phyloP scores from a whole-genome alignment of 2,888 invertebrate species.

The Biston stratarius region DNA sequence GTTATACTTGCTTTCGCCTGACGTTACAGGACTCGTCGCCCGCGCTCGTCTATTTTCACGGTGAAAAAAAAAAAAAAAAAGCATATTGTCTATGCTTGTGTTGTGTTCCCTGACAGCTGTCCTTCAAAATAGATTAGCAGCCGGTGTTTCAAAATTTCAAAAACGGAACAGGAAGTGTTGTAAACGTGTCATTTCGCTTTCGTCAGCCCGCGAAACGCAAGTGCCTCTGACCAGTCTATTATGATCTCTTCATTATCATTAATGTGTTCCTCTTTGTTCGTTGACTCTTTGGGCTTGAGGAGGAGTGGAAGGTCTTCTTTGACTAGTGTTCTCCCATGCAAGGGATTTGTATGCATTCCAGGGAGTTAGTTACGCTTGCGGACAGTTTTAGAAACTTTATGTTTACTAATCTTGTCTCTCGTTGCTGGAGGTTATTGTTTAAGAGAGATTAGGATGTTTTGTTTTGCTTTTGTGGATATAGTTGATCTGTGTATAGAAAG shows the following conservation, averaged over 20 bases:
- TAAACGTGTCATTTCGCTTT: conserved; percentile 63
- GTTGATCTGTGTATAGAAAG: conserved; percentile 3
- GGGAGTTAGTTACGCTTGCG: conserved; percentile 35
- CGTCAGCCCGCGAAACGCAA: conserved; percentile 57
- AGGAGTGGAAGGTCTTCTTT: conserved; percentile 40
- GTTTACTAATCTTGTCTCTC: conserved; percentile 28
- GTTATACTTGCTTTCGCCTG: conserved; percentile 66
- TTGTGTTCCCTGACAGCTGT: conserved; percentile 25
- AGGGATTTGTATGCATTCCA: conserved; percentile 51
- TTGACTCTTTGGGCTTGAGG: conserved; percentile 21
- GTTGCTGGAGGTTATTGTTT: conserved; percentile 28
- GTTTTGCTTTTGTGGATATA: conserved; percentile 34
- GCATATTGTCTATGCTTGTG: conserved; percentile 18
- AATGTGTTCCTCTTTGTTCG: conserved; percentile 26
- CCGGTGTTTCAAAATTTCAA: conserved; percentile 49
- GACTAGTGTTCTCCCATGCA: conserved; percentile 46
- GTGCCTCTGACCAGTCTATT: conserved; percentile 48
- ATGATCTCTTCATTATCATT: conserved; percentile 46
- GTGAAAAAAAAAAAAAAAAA: conserved; percentile 48
- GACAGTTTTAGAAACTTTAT: conserved; percentile 42
- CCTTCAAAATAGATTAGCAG: conserved; percentile 34
- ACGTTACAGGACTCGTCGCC: conserved; percentile 72
- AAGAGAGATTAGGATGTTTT: conserved; percentile 23
- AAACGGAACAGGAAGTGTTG: conserved; percentile 62
- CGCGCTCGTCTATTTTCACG: conserved; percentile 65